Evolutionary conservation across 2,797 vertebrate species (phyloP), one percentile per base, ranked within the genome.

Genomic region (Bovichtus diacanthus): DNA sequence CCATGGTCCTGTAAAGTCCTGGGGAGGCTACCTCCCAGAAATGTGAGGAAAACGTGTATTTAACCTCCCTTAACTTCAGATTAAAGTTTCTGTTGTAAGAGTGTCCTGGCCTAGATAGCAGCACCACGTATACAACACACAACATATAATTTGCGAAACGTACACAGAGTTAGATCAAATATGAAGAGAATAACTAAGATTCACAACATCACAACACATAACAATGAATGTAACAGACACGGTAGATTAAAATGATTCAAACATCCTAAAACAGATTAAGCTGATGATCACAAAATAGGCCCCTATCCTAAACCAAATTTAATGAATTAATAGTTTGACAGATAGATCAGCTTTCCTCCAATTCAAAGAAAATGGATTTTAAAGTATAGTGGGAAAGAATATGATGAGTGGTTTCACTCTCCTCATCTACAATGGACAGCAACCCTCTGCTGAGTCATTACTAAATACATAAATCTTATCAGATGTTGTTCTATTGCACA

Each of bases 381-480:
- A 36, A 77, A 44, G 41, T 38, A 6, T 27, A 27, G 27, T 2
- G 23, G 50, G 18, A 64, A 46, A 12, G 12, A 51, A 49, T 36
- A 36, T 62, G 36, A 68, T 60, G 15, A 31, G 41, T 15, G 34
- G 11, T 53, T 81, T 15, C 50, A 54, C 31, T 49, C 9, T 61
- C 25, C 15, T 80, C 44, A 11, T 60, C 34, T 71, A 15, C 50
- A 54, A 12, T 15, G 55, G 15, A 60, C 23, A 41, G 47, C 15
- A 19, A 50, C 68, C n/a, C 38, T 74, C 34, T 74, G 54, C 49
- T 82, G 61, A 74, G 31, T 83, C 74, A 83, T 62, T 75, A 70
- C 70, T 63, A 47, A 69, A 59, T n/a, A 44, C 41, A 62, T 60
- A 56, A 63, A 64, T 79, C 36, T 63, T 64, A 70, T 88, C 59